Conservation (phyloP, 2,888 invertebrate genomes). For the Masnerella sp. region DNA sequence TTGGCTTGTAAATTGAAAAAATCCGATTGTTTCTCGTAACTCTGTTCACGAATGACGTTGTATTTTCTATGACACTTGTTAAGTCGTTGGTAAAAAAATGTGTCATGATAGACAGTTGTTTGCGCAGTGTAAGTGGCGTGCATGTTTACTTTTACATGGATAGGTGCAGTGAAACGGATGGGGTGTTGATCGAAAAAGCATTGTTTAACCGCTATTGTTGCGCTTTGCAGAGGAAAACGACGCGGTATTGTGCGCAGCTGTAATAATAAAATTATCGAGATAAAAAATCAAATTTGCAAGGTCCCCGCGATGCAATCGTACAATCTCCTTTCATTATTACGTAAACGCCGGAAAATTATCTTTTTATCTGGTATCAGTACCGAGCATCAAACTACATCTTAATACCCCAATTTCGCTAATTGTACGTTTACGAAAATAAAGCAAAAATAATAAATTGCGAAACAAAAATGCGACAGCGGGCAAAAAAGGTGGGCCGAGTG, state of each 20-base stretch:
- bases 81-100: too few relatives aligned
- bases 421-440: conserved; percentile 48
- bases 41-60: too few relatives aligned
- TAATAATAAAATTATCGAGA: not conserved
- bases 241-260: not conserved
- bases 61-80: too few relatives aligned
- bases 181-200: too few relatives aligned
- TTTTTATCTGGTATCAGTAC: conserved; percentile 27
- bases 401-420: conserved; percentile 51
- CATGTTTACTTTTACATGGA: too few relatives aligned
- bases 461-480: conserved; percentile 22
- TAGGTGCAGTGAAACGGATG: too few relatives aligned
- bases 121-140: too few relatives aligned
- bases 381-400: conserved; percentile 42
- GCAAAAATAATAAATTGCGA: conserved; percentile 34
- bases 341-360: conserved; percentile 39
- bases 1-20: too few relatives aligned
- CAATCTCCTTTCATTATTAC: conserved; percentile 29
- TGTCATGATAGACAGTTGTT: too few relatives aligned
- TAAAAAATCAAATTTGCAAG: conserved; percentile 20
- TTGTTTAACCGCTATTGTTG: too few relatives aligned
- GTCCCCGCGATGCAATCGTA: conserved; percentile 6
- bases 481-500: conserved; percentile 8
- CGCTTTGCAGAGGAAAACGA: too few relatives aligned
- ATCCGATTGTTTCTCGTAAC: too few relatives aligned